Percentiles rank a stretch among this genome's conserved stretches.
These are phyloP conservation scores for Pseudomyrmex cubaensis DNA, from an alignment of 1,140 invertebrate genomes.

Conservation along the genomic window DNA sequence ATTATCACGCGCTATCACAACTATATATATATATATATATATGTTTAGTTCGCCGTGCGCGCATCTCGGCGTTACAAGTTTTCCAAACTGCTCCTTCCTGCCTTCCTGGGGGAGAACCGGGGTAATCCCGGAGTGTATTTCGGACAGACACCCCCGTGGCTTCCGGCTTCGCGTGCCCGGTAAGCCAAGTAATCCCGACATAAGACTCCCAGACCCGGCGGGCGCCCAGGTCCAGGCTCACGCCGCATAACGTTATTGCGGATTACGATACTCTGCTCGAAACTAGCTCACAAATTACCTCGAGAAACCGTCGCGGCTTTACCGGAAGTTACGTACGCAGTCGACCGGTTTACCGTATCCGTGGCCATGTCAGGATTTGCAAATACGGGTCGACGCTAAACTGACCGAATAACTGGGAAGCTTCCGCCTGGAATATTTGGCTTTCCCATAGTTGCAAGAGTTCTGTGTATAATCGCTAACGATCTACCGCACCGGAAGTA, in stretches of 20 bases:
- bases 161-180: constrained; percentile 77
- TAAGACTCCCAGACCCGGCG: constrained; percentile 76
- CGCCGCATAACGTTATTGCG: constrained; percentile 78
- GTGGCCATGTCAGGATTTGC: constrained; percentile 63
- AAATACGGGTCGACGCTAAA: constrained; percentile 58
- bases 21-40: neutral
- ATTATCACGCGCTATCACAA: constrained; percentile 29
- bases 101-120: constrained; percentile 55
- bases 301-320: constrained; percentile 81
- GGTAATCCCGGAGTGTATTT: constrained; percentile 74
- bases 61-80: constrained; percentile 60
- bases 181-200: constrained; percentile 81
- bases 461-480: constrained; percentile 29
- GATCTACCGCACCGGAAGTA: neutral
- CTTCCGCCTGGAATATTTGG: constrained; percentile 34
- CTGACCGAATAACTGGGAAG: constrained; percentile 59
- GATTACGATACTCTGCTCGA: constrained; percentile 80
- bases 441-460: constrained; percentile 23
- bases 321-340: constrained; percentile 76
- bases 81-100: constrained; percentile 66
- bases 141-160: constrained; percentile 72
- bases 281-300: constrained; percentile 83
- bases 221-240: constrained; percentile 63
- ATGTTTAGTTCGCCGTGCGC: constrained; percentile 12
- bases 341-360: constrained; percentile 56